Percentiles rank a stretch among this genome's conserved stretches.
Evolutionary conservation across 2,113 vertebrate genomes (phyloP).

Genomic region (Casuarius casuarius): DNA sequence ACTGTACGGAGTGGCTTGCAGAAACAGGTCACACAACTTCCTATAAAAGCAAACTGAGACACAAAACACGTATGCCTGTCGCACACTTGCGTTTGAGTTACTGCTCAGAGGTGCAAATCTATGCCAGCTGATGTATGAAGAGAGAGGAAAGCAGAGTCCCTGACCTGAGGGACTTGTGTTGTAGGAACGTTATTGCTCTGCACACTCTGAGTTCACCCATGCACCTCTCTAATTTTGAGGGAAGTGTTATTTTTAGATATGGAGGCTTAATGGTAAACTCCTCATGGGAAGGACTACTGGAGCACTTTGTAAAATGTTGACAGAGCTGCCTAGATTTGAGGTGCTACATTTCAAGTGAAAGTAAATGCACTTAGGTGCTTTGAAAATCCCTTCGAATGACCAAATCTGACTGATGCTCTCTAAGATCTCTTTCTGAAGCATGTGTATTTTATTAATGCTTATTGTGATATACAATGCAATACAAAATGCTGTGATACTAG

Average conservation of each 20-base stretch:
- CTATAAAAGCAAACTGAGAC: neutral
- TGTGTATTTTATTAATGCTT: conserved; percentile 13
- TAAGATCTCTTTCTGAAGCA: neutral
- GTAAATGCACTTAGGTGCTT: neutral
- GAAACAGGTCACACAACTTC: neutral
- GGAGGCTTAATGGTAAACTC: neutral
- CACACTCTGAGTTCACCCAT: neutral
- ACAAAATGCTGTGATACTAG: neutral
- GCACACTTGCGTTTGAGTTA: neutral
- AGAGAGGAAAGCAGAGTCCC: neutral
- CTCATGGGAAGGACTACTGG: no score
- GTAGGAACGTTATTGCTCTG: neutral
- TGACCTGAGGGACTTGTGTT: neutral
- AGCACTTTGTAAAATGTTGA: no score
- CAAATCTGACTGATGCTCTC: neutral
- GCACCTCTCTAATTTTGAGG: neutral
- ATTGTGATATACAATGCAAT: neutral
- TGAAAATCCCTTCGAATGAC: neutral
- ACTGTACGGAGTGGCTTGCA: neutral
- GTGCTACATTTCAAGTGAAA: neutral
- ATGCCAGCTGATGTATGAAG: neutral
- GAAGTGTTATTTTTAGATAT: neutral
- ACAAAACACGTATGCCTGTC: neutral
- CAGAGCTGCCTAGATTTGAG: neutral
- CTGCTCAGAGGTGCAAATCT: neutral